Evolutionary conservation across 2,888 invertebrate genomes (phyloP).

Genomic region (Spodoptera exigua): DNA sequence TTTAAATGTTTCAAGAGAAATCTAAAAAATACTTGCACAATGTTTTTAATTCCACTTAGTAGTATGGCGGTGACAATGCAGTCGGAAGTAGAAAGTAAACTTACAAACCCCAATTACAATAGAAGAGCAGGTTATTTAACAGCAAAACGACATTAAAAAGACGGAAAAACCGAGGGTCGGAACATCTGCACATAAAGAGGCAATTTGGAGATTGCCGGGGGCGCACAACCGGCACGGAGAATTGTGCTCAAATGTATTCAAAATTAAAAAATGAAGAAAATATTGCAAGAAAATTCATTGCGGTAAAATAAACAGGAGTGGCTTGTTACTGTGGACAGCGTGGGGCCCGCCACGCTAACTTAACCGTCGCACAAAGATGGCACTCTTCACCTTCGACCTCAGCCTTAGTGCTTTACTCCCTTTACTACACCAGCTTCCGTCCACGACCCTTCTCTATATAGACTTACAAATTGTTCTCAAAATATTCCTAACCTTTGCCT

Average conservation of each 20-base stretch:
- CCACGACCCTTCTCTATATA: conserved; percentile 3
- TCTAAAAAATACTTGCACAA: conserved; percentile 4
- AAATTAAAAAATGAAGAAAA: conserved; percentile 87
- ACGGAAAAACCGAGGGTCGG: conserved; percentile 88
- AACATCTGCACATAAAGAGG: conserved; percentile 89
- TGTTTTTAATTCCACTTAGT: conserved; percentile 27
- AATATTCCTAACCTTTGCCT: conserved; percentile 5
- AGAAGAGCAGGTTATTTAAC: conserved; percentile 88
- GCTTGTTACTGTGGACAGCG: conserved; percentile 77
- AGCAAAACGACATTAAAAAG: conserved; percentile 89
- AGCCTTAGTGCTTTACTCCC: conserved; percentile 9
- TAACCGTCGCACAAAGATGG: conserved; percentile 41
- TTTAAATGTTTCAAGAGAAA: not conserved
- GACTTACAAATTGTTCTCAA: not conserved
- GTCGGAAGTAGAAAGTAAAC: conserved; percentile 70
- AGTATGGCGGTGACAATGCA: conserved; percentile 25
- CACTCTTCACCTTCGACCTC: conserved; percentile 39
- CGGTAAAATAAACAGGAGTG: conserved; percentile 87
- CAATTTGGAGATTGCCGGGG: conserved; percentile 89
- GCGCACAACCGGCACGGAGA: conserved; percentile 85
- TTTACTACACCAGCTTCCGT: conserved; percentile 20
- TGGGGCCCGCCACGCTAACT: conserved; percentile 49
- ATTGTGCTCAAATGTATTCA: conserved; percentile 88
- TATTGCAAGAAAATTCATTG: conserved; percentile 86
- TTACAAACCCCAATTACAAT: conserved; percentile 83